Percentiles rank a stretch among this genome's conserved stretches.
phyloP scores from a whole-genome alignment of 2,888 invertebrate genomes.

The Bimastos eiseni region DNA sequence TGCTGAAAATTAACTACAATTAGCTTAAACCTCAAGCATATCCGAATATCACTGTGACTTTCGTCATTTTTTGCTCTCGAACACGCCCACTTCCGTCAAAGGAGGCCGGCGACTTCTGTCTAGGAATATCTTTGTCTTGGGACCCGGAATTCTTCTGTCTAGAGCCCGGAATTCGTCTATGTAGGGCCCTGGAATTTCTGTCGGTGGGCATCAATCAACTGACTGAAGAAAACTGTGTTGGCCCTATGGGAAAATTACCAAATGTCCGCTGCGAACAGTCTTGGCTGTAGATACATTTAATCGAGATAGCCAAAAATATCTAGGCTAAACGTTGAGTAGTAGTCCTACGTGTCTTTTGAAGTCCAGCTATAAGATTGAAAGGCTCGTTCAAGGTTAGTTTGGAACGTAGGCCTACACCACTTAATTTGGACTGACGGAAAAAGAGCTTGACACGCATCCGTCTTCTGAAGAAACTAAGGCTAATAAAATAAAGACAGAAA shows the following conservation, averaged over 20 bases:
- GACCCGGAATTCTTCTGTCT: no score
- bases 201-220: not conserved
- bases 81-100: no score
- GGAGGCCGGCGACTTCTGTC: no score
- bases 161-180: no score
- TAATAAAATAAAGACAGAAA: not conserved
- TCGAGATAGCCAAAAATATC: not conserved
- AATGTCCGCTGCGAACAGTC: not conserved
- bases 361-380: not conserved
- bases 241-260: not conserved
- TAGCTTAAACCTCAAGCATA: no score
- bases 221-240: not conserved
- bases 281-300: not conserved
- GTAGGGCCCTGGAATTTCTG: no score
- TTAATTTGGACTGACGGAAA: not conserved
- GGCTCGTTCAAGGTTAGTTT: not conserved
- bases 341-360: not conserved
- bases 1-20: no score
- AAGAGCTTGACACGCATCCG: not conserved
- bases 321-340: not conserved
- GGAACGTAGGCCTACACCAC: not conserved
- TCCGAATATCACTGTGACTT: no score
- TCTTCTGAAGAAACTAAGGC: not conserved
- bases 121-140: no score
- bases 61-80: no score